Evolutionary conservation across 2,113 vertebrate genomes (phyloP).

Genomic region (Halichoerus grypus): DNA sequence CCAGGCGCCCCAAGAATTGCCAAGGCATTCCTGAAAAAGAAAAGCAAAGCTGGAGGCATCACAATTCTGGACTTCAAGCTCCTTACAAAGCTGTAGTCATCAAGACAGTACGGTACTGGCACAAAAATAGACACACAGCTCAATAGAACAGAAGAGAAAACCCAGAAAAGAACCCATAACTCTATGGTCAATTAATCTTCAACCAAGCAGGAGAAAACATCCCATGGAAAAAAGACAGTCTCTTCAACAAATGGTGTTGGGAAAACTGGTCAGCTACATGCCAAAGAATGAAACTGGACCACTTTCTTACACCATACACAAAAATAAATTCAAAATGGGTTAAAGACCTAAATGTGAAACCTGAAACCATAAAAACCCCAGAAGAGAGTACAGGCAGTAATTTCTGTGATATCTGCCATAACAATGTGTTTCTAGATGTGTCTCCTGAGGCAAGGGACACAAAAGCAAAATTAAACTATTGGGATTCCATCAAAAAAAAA

Average conservation of each 20-base stretch:
- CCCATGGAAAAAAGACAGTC: neutral
- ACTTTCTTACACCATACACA: neutral
- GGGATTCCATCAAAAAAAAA: too few species aligned
- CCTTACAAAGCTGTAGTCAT: neutral
- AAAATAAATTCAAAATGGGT: neutral
- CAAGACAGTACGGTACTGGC: neutral
- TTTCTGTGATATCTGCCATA: neutral
- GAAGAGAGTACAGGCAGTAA: neutral
- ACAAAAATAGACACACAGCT: neutral
- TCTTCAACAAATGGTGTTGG: neutral
- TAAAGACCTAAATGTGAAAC: neutral
- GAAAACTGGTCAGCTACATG: neutral
- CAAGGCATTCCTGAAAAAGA: neutral
- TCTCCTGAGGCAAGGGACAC: neutral
- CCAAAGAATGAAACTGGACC: neutral
- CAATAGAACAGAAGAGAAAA: neutral
- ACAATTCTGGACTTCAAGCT: neutral
- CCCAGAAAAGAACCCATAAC: neutral
- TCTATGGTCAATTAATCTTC: neutral
- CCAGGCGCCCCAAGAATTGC: neutral
- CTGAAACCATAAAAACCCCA: neutral
- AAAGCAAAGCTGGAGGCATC: neutral
- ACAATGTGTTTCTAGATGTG: neutral
- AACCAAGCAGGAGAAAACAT: neutral
- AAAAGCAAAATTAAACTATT: too few species aligned